Percentiles rank a stretch among this genome's conserved stretches.
phyloP scores from a whole-genome alignment of 2,888 invertebrate species.

The Philereme transversata region DNA sequence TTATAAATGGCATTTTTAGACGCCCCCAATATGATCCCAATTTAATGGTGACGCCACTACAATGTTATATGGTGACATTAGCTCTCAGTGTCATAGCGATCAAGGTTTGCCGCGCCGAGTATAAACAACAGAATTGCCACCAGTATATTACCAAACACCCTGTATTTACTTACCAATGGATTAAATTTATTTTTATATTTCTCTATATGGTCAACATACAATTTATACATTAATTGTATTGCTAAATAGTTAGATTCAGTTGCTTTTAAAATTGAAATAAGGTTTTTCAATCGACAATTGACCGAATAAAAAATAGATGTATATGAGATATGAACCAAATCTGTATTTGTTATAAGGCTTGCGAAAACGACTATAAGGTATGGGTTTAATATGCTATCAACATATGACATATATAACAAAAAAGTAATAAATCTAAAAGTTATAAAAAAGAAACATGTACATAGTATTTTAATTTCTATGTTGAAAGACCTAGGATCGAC shows the following conservation, averaged over 20 bases:
- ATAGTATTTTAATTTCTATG: not conserved
- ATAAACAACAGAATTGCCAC: too few relatives aligned
- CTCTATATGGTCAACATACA: not conserved
- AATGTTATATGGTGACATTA: too few relatives aligned
- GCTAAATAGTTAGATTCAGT: not conserved
- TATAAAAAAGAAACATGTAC: not conserved
- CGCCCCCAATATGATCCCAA: too few relatives aligned
- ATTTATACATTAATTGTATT: not conserved
- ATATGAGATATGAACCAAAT: not conserved
- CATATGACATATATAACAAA: not conserved
- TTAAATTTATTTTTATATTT: not conserved
- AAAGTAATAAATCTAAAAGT: not conserved
- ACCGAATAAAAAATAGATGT: not conserved
- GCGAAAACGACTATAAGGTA: not conserved
- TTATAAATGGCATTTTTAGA: too few relatives aligned
- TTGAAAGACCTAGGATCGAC: not conserved
- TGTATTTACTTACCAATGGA: conserved; percentile 2
- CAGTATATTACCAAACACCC: too few relatives aligned
- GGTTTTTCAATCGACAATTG: not conserved
- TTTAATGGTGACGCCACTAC: too few relatives aligned
- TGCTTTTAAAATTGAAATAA: not conserved
- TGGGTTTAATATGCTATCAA: not conserved
- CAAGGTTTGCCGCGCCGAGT: too few relatives aligned
- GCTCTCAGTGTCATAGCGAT: too few relatives aligned
- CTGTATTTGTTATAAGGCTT: not conserved